phyloP scores from a whole-genome alignment of 1,140 invertebrate genomes.

The Drosophila cardini region DNA sequence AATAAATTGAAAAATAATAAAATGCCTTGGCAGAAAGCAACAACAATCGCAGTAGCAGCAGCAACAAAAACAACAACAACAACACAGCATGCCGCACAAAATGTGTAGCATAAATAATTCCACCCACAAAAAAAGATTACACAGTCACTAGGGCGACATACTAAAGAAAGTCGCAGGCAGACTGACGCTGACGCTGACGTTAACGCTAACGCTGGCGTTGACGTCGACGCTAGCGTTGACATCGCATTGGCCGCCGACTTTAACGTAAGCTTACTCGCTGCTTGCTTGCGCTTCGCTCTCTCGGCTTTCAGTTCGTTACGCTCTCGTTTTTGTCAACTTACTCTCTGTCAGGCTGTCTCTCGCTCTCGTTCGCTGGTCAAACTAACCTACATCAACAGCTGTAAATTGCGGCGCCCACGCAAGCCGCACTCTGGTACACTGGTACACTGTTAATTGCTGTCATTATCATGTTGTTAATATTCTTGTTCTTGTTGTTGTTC shows the following conservation, averaged over 20 bases:
- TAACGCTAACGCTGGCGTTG: conserved; percentile 4
- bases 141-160: conserved; percentile 77
- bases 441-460: conserved; percentile 15
- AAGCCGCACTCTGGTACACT: conserved; percentile 28
- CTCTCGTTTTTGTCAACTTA: neutral
- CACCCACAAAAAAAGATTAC: conserved; percentile 78
- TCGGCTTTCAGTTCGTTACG: conserved; percentile 8
- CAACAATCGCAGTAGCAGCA: conserved; percentile 37
- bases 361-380: conserved; percentile 32
- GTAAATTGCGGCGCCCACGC: conserved; percentile 60
- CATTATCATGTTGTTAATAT: conserved; percentile 35
- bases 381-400: conserved; percentile 83
- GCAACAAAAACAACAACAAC: conserved; percentile 35
- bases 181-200: conserved; percentile 6
- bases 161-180: conserved; percentile 56
- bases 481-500: conserved; percentile 26
- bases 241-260: conserved; percentile 6
- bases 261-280: conserved; percentile 25
- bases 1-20: conserved; percentile 78
- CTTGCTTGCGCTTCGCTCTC: conserved; percentile 2
- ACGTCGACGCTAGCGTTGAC: conserved; percentile 7
- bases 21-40: conserved; percentile 52
- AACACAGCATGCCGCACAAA: conserved; percentile 44
- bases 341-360: conserved; percentile 8
- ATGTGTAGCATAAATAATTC: conserved; percentile 81